These are phyloP conservation scores for Scyliorhinus canicula DNA, from an alignment of 2,797 vertebrate genomes.

Conservation along the genomic window DNA sequence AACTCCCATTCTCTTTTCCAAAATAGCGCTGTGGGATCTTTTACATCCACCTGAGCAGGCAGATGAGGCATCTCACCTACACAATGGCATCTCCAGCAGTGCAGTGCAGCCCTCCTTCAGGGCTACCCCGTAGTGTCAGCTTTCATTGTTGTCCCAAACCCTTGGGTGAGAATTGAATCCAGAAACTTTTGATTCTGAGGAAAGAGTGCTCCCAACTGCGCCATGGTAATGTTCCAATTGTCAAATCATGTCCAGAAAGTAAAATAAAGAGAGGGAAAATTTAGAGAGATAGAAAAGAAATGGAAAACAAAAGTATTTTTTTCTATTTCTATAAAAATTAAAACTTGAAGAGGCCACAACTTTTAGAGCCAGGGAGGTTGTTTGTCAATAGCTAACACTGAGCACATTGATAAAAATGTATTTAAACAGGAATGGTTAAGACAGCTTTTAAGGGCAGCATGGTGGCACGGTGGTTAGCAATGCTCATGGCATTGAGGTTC, in stretches of 20 bases:
- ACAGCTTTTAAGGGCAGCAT: too few relatives aligned
- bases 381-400: neutral
- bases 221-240: neutral
- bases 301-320: neutral
- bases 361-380: neutral
- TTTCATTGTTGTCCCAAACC: neutral
- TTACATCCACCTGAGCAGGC: neutral
- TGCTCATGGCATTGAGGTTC: too few relatives aligned
- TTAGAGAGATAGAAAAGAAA: neutral
- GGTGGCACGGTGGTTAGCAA: too few relatives aligned
- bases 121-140: neutral
- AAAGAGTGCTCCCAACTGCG: neutral
- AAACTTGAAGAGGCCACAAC: neutral
- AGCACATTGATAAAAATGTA: neutral
- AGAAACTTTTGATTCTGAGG: neutral
- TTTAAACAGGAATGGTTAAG: neutral
- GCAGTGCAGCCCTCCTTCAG: neutral
- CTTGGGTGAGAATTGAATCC: neutral
- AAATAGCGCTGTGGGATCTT: neutral
- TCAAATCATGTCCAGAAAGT: neutral
- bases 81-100: neutral
- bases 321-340: neutral
- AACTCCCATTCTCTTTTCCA: neutral
- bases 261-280: neutral
- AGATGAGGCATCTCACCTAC: too few relatives aligned